Percentiles rank a stretch among this genome's conserved stretches.
phyloP scores from a whole-genome alignment of 2,888 invertebrate species.

The Schizotus pectinicornis region DNA sequence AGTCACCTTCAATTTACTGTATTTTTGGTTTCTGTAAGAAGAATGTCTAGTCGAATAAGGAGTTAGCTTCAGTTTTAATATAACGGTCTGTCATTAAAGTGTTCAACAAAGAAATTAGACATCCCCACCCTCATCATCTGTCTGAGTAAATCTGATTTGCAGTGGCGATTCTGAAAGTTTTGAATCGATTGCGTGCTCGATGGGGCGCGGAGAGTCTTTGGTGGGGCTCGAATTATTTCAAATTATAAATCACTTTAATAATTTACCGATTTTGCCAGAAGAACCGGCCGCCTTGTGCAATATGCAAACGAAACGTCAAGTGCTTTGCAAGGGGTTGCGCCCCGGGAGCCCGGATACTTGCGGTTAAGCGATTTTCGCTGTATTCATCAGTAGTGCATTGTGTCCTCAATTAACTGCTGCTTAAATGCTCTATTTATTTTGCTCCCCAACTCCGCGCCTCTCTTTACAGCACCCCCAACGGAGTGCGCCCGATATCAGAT shows the following conservation, averaged over 20 bases:
- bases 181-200: too few relatives aligned
- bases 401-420: slow-evolving; percentile 50
- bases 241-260: not conserved
- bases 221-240: too few relatives aligned
- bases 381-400: slow-evolving; percentile 51
- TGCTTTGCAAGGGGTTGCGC: slow-evolving; percentile 22
- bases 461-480: slow-evolving; percentile 3
- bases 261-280: not conserved
- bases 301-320: slow-evolving; percentile 30
- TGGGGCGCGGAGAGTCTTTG: too few relatives aligned
- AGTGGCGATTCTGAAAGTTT: too few relatives aligned
- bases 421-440: slow-evolving; percentile 46
- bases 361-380: slow-evolving; percentile 55
- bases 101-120: too few relatives aligned
- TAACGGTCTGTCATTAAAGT: too few relatives aligned
- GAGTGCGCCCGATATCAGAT: not conserved
- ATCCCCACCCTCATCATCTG: too few relatives aligned
- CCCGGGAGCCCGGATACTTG: slow-evolving; percentile 40
- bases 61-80: too few relatives aligned
- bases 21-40: too few relatives aligned
- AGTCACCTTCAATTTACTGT: too few relatives aligned
- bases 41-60: too few relatives aligned
- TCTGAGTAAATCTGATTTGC: too few relatives aligned
- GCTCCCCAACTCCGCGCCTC: slow-evolving; percentile 29
- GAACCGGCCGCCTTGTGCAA: slow-evolving; percentile 13